Evolutionary conservation across 2,113 vertebrate species (phyloP).

Genomic region (Sturnus vulgaris): DNA sequence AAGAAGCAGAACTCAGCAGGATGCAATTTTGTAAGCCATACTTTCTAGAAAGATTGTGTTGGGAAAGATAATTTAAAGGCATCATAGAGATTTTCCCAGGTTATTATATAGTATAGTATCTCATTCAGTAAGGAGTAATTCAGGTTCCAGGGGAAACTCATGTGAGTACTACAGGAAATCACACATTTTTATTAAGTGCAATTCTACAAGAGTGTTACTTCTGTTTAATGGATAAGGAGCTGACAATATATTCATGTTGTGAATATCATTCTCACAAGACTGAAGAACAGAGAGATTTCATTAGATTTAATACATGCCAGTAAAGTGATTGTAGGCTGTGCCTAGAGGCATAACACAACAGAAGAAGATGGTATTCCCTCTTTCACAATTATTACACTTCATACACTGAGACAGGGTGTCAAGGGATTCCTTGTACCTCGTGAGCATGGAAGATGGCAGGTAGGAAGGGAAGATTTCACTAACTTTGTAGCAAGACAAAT

Average conservation of each 20-base stretch:
- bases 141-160: neutral
- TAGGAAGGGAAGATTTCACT: neutral
- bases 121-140: neutral
- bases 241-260: neutral
- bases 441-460: neutral
- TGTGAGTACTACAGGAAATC: neutral
- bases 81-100: neutral
- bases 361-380: neutral
- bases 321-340: neutral
- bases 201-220: neutral
- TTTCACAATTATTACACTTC: slow-evolving; percentile 6
- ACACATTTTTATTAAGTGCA: neutral
- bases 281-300: neutral
- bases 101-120: neutral
- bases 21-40: neutral
- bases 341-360: slow-evolving; percentile 18
- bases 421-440: neutral
- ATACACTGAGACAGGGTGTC: neutral
- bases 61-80: neutral
- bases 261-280: slow-evolving; percentile 8
- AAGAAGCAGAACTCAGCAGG: neutral
- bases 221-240: slow-evolving; percentile 8
- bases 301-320: neutral
- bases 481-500: neutral
- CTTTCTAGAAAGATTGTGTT: neutral